Evolutionary conservation across 2,797 vertebrate species (phyloP).

Genomic region (Siniperca obscura): DNA sequence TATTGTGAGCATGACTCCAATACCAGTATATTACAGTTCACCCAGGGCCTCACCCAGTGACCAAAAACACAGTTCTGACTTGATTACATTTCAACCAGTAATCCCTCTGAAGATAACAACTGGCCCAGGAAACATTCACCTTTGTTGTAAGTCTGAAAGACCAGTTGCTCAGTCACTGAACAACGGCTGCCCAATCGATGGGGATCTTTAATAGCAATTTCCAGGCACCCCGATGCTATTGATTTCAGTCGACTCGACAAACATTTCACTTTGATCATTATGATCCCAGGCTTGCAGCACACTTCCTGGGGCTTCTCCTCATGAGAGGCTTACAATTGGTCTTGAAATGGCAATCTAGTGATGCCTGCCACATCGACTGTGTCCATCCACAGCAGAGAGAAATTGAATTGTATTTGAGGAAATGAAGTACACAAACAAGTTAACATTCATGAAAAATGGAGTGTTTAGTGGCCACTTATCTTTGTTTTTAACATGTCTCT

Average conservation of each 20-base stretch:
- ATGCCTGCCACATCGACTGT: constrained; percentile 58
- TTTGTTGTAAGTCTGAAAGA: constrained; percentile 57
- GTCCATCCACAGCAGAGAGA: constrained; percentile 42
- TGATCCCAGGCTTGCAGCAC: constrained; percentile 75
- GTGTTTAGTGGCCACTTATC: constrained; percentile 19
- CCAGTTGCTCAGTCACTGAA: constrained; percentile 66
- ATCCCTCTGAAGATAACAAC: constrained; percentile 67
- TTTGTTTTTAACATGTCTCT: constrained; percentile 1
- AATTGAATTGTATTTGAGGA: constrained; percentile 57
- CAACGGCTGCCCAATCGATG: constrained; percentile 75
- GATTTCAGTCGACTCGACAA: constrained; percentile 82
- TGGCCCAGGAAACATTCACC: constrained; percentile 59
- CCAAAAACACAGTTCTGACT: constrained; percentile 41
- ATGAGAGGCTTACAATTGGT: constrained; percentile 67
- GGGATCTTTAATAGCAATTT: constrained; percentile 84
- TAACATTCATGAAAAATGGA: constrained; percentile 41
- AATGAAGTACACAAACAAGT: constrained; percentile 63
- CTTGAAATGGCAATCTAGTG: constrained; percentile 70
- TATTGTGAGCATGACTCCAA: constrained; percentile 16
- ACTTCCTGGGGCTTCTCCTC: constrained; percentile 76
- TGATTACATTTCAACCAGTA: constrained; percentile 70
- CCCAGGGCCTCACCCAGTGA: constrained; percentile 25
- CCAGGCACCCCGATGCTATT: constrained; percentile 79
- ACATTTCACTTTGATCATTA: constrained; percentile 84
- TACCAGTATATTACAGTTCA: constrained; percentile 33